phyloP scores from a whole-genome alignment of 2,888 invertebrate species.

The Elmis aenea region DNA sequence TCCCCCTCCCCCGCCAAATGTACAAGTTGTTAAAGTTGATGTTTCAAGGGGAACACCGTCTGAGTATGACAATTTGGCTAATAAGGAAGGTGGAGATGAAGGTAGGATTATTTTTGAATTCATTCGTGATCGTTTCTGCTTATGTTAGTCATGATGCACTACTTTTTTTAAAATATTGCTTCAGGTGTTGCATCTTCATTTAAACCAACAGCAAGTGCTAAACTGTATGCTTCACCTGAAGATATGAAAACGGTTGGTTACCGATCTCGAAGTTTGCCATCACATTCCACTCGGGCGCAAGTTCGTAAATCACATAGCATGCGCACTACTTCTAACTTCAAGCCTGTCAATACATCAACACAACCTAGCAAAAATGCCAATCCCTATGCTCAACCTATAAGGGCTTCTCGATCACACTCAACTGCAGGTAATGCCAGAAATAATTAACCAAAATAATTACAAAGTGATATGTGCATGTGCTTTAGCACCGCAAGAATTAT shows the following conservation, averaged over 20 bases:
- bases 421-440: constrained; percentile 35
- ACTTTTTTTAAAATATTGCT: constrained; percentile 30
- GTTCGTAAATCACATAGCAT: constrained; percentile 60
- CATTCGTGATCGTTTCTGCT: constrained; percentile 5
- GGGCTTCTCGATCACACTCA: constrained; percentile 44
- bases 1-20: constrained; percentile 68
- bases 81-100: constrained; percentile 37
- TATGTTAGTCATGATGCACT: no score
- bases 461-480: no score
- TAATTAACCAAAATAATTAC: no score
- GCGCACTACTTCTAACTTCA: constrained; percentile 50
- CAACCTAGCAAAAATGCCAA: constrained; percentile 40
- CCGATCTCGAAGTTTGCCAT: constrained; percentile 51
- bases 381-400: constrained; percentile 58
- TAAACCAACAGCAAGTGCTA: constrained; percentile 79
- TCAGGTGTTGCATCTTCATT: constrained; percentile 75
- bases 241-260: constrained; percentile 72
- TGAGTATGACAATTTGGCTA: constrained; percentile 37
- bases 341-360: constrained; percentile 47
- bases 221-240: constrained; percentile 84
- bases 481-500: no score
- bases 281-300: constrained; percentile 54
- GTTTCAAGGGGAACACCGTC: constrained; percentile 40
- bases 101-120: constrained; percentile 26
- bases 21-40: constrained; percentile 66